Base-by-base conservation (phyloP, 2,888 invertebrate genomes). In the Scaptomyza parva region DNA sequence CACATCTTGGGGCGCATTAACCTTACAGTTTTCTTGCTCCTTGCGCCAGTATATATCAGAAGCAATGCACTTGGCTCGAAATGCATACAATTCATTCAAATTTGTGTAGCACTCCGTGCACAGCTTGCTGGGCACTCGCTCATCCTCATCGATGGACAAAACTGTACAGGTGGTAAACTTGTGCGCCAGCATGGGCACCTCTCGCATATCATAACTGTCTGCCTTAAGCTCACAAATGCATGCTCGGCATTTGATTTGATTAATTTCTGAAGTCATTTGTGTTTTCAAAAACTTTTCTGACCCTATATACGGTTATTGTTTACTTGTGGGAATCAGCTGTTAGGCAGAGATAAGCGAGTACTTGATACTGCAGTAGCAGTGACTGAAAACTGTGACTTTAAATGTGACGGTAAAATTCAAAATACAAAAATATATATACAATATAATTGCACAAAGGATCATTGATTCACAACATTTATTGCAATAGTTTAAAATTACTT, bases 131-230 rank as follows among this genome's bases (percentile, higher is more conserved):
- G 76, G 76, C 30, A 70, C 2, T 4, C 8, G 12, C 14, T 65
- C 64, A 17, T 73, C 66, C 24, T 14, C 43, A 9, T 8, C 8
- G 3, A 80, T 51, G 0, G 33, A 12, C 24, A 83, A 30, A 1
- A 62, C 62, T 1, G 83, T 82, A 48, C 83, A 88, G 0, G 39
- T 18, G 4, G 47, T 52, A 12, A 86, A 68, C 43, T 84, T 88
- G n/a, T 74, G 57, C n/a, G 64, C 75, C 4, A 89, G 39, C 26
- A 67, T 61, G 0, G 69, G 47, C n/a, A 74, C 63, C 7, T 51
- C n/a, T 1, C 14, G 47, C 62, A 75, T 54, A 20, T 75, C 39
- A 24, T 55, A 60, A 24, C 26, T 30, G 2, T 12, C n/a, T 0
- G 33, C 11, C 2, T 12, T 14, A 6, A 60, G 48, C 20, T 18